These are phyloP conservation scores for Cydia fagiglandana DNA, from an alignment of 1,140 invertebrate genomes.

Conservation along the genomic window DNA sequence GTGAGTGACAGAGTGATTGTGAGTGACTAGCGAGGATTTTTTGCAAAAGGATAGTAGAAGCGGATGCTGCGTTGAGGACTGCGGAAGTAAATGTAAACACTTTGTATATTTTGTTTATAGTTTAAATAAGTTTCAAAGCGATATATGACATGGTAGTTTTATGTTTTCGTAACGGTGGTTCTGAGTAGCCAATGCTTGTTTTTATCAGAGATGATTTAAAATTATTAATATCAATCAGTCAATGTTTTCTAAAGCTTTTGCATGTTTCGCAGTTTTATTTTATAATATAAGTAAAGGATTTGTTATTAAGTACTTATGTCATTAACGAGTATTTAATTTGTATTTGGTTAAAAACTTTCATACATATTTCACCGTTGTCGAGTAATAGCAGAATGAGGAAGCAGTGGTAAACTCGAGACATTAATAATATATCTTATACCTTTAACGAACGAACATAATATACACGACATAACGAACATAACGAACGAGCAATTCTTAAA, in stretches of 20 bases:
- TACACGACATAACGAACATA: no score
- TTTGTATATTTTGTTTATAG: not conserved
- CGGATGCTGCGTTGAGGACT: conserved; percentile 52
- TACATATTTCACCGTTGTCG: no score
- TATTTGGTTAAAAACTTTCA: no score
- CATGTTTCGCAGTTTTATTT: conserved; percentile 29
- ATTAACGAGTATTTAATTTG: no score
- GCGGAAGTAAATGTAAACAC: conserved; percentile 47
- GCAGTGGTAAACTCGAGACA: no score
- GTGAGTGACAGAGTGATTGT: conserved; percentile 42
- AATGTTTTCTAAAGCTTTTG: not conserved
- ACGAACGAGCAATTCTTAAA: no score
- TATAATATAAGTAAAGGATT: not conserved
- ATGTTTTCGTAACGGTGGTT: not conserved
- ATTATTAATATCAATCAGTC: not conserved
- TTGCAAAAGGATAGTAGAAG: conserved; percentile 54
- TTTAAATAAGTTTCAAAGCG: not conserved
- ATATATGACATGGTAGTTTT: not conserved
- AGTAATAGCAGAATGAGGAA: no score
- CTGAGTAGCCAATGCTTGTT: not conserved
- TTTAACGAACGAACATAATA: no score
- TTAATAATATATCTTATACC: no score
- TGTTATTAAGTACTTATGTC: no score
- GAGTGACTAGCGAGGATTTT: conserved; percentile 51
- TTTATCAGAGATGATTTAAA: not conserved